These are phyloP conservation scores for Chlorocebus sabaeus DNA, from an alignment of 2,113 vertebrate species.

Conservation along the genomic window DNA sequence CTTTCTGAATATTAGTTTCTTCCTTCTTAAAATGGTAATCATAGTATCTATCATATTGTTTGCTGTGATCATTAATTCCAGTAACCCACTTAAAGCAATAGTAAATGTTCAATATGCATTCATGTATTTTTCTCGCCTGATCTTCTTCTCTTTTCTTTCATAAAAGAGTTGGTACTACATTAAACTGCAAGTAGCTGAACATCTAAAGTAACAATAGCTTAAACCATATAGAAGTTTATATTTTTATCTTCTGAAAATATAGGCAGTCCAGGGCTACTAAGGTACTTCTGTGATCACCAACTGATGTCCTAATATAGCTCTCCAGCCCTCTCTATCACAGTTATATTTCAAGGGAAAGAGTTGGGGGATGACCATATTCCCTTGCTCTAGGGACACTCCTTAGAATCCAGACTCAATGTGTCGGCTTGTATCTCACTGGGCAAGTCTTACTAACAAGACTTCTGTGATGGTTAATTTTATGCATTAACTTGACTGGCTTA, in stretches of 20 bases:
- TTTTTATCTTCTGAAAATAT: background rate
- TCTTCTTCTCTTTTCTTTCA: background rate
- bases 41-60: background rate
- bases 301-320: background rate
- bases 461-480: background rate
- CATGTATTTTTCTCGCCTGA: background rate
- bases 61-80: background rate
- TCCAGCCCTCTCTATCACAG: background rate
- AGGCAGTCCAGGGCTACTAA: no score
- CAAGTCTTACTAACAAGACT: background rate
- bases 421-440: background rate
- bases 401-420: background rate
- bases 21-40: background rate
- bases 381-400: background rate
- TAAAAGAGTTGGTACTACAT: background rate
- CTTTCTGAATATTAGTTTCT: background rate
- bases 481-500: background rate
- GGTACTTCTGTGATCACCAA: background rate
- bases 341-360: background rate
- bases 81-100: background rate
- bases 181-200: background rate
- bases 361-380: fast-evolving
- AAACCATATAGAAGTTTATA: background rate
- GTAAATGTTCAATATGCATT: background rate
- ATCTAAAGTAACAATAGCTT: background rate